Percentiles rank a stretch among this genome's conserved stretches.
Conservation (phyloP, 2,888 invertebrate species). For the Pollenia angustigena region DNA sequence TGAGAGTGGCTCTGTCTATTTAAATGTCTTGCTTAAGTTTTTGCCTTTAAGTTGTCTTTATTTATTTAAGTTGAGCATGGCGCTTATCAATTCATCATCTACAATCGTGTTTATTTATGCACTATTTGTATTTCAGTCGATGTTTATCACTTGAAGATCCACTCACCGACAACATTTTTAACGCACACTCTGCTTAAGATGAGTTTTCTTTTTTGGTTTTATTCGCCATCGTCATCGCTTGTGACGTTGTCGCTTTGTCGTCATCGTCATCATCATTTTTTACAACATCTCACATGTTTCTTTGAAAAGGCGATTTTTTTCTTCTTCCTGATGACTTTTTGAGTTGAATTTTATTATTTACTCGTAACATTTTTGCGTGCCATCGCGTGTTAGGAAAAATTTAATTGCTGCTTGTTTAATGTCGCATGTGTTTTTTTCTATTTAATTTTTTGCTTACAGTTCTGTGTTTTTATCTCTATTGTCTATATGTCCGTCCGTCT, state of each 20-base stretch:
- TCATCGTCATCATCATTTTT: constrained; percentile 47
- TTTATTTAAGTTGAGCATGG: constrained; percentile 60
- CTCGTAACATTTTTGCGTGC: constrained; percentile 70
- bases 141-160: constrained; percentile 78
- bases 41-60: constrained; percentile 66
- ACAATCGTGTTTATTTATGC: constrained; percentile 83
- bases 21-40: constrained; percentile 19
- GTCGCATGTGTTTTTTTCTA: constrained; percentile 22
- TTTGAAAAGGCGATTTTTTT: neutral
- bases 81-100: constrained; percentile 79
- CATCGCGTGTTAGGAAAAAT: constrained; percentile 72
- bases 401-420: constrained; percentile 69
- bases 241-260: constrained; percentile 39
- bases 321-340: constrained; percentile 13
- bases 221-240: constrained; percentile 43
- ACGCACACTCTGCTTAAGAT: neutral
- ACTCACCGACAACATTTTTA: constrained; percentile 30
- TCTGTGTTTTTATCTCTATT: constrained; percentile 27
- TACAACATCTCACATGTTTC: constrained; percentile 23
- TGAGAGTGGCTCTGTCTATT: constrained; percentile 16
- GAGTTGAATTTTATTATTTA: constrained; percentile 51
- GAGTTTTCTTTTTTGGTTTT: neutral
- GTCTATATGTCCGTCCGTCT: constrained; percentile 25
- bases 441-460: neutral
- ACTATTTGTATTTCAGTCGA: constrained; percentile 81